Conservation (phyloP, 2,797 vertebrate species). For the Anas capensis region DNA sequence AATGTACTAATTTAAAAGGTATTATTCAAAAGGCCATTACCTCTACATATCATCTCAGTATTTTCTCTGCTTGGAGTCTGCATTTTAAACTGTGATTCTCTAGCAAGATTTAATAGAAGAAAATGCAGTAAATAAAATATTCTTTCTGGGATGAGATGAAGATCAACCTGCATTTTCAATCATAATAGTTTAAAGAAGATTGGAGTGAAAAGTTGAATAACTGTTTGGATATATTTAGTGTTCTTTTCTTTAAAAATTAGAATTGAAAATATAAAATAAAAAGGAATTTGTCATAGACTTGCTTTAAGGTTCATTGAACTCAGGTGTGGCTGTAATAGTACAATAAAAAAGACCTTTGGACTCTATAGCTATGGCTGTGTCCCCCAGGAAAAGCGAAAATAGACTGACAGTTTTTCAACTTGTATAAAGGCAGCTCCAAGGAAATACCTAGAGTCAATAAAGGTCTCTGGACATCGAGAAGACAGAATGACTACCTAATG, state of each 20-base stretch:
- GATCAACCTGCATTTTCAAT: not conserved
- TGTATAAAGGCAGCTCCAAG: not conserved
- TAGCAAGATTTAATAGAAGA: not conserved
- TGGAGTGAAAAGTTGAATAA: not conserved
- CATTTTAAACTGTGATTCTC: not conserved
- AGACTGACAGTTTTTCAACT: not conserved
- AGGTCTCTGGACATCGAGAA: not conserved
- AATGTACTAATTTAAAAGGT: not conserved
- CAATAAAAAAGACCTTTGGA: conserved; percentile 66
- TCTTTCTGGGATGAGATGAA: not conserved
- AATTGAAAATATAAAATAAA: not conserved
- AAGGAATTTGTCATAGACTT: not conserved
- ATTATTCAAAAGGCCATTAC: not conserved
- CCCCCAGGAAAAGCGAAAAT: not conserved
- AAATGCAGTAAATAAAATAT: not conserved
- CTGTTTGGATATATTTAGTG: not conserved
- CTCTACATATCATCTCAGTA: not conserved
- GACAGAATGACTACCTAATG: not conserved
- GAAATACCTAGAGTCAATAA: not conserved
- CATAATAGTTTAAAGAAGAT: not conserved
- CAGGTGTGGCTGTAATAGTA: not conserved
- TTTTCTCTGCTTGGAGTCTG: not conserved
- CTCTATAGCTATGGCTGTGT: not conserved
- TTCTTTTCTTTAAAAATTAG: not conserved
- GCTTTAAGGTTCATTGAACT: not conserved